phyloP scores from a whole-genome alignment of 2,888 invertebrate genomes.

The Phoenoteleia sp. region DNA sequence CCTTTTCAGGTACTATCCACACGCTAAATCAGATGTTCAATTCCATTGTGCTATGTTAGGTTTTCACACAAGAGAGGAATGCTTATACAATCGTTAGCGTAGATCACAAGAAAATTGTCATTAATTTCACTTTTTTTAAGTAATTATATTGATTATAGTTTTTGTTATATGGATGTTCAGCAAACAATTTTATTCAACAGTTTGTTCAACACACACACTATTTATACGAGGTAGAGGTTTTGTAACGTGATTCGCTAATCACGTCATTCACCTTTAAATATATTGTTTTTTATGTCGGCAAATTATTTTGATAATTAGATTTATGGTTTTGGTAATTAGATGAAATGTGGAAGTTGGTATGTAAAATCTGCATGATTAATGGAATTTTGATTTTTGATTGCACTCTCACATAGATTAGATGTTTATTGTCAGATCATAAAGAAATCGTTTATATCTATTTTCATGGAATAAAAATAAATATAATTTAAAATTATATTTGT shows the following conservation, averaged over 20 bases:
- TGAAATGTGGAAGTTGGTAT: not conserved
- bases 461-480: not conserved
- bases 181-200: not conserved
- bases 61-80: constrained; percentile 6
- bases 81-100: constrained; percentile 24
- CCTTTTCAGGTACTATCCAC: constrained; percentile 82
- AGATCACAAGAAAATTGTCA: not conserved
- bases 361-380: not conserved
- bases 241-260: constrained; percentile 21
- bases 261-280: not conserved
- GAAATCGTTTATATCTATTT: not conserved
- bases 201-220: not conserved
- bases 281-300: not conserved
- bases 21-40: constrained; percentile 6
- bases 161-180: not conserved
- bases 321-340: constrained; percentile 6
- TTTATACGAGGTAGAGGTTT: constrained; percentile 20
- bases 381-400: not conserved
- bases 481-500: no score
- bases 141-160: not conserved
- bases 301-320: not conserved
- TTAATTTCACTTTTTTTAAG: not conserved
- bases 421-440: not conserved
- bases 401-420: not conserved
- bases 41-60: constrained; percentile 7